Evolutionary conservation across 2,888 invertebrate genomes (phyloP), one percentile per base, ranked within the genome.

Genomic region (Troglohyphantes excavatus): DNA sequence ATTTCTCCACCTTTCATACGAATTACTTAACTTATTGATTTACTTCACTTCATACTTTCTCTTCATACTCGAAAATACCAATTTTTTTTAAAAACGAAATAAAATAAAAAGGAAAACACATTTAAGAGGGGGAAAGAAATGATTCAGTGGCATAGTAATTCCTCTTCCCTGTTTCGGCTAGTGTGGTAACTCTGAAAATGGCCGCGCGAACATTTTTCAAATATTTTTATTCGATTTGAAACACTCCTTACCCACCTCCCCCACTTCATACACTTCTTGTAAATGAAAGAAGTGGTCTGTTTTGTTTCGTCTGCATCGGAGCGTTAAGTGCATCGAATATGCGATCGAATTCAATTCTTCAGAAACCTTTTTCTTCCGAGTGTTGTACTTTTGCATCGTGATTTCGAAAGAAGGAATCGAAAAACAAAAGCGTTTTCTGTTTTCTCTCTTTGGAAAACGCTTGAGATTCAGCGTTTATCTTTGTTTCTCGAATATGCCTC

Each of bases 21-120:
- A 67, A 75, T 73, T 67, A 84, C 46, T 65, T 75, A 84, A 61
- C 75, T 84, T 84, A 84, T 84, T 75, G 84, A 84, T 84, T 84
- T 53, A 53, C 53, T 53, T 33, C 9, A 9, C 33, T 33, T 17
- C 53, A 11, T 39, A 39, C 3, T 39, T 53, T 5, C 53, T 53
- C 53, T 53, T n/a, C 17, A 53, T 13, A 53, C 17, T n/a, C 2
- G 53, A 53, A 53, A 53, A n/a, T 53, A 53, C n/a, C 53, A 13
- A 53, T 39, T 11, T 39, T 39, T 39, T 17, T 33, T 33, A 9
- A 33, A 33, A 33, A 33, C 3, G 33, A 33, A 33, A 33, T n/a
- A 53, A 13, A 53, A 53, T n/a, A 53, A 53, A 53, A 53, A 53
- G 5, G 53, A n/a, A 53, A 53, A n/a, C 53, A 53, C n/a, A 53